Evolutionary conservation across 1,140 invertebrate species (phyloP), one percentile per base, ranked within the genome.

Genomic region (Leguminivora glycinivorella): DNA sequence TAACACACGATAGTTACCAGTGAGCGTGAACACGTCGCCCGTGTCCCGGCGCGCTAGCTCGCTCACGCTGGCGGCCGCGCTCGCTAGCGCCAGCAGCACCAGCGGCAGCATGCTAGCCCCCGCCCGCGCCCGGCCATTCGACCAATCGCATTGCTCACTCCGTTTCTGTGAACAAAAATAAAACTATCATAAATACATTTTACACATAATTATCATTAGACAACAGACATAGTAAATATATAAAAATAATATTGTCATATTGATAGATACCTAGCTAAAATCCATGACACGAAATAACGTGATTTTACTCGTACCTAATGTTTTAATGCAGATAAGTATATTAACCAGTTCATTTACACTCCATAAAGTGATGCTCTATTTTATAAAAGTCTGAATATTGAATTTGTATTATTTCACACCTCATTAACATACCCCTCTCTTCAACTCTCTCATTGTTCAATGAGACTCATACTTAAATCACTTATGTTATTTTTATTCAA

Each of bases 91-190:
- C 72, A 83, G 75, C 68, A 86, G 73, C 75, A 87, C 72, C 75
- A 88, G 79, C 81, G 79, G 74, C 75, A 82, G 78, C 84, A 88
- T 88, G 81, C 83, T 85, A 88, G 74, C 87, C 87, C 75, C 72
- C 84, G 76, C 83, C 75, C 52, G 73, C 77, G 58, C 71, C 69
- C 40, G 25, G 24, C 31, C 73, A 72, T 67, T 68, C 76, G 67
- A 68, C 68, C 73, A 38, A 69, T 67, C 70, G 70, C 80, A 81
- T 81, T 31, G 74, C 76, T 80, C 34, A 52, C 67, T 34, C n/a
- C 1, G 40, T 7, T 56, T 52, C 25, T 69, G 26, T 68, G 1
- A 56, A 56, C 26, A 69, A 63, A 0, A 34, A 58, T 24, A 31
- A n/a, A n/a, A n/a, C n/a, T n/a, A n/a, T n/a, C n/a, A n/a, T n/a